Evolutionary conservation across 2,888 invertebrate genomes (phyloP), one percentile per base, ranked within the genome.

Genomic region (Orchestes rusci): DNA sequence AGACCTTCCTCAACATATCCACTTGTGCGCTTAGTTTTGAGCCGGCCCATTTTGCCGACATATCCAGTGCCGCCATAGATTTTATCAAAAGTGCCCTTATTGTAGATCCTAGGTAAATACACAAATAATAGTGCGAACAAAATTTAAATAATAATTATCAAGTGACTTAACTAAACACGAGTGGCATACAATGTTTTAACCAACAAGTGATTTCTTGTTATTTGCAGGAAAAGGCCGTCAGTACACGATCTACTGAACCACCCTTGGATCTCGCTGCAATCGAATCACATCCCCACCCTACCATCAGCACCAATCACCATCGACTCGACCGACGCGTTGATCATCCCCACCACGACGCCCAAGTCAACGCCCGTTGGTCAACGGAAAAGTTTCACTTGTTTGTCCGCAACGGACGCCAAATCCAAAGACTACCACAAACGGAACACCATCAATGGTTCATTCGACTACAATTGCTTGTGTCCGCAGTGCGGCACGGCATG

Each of bases 1-100:
- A 95, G 74, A 96, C 96, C 43, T 95, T 91, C 75, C 84, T 92
- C 63, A 96, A 96, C 74, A 96, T 96, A 67, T 88, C 94, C 44
- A 86, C 91, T 71, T 91, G 93, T 70, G 82, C 84, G 63, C 79
- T 95, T 58, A 89, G 91, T 69, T 96, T 95, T 75, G 94, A 95
- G 57, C 81, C 85, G 60, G 90, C 92, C 62, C 78, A 94, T 61
- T 96, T 96, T 73, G 77, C 81, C 56, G 85, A 88, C 59, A 84
- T 94, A 56, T 92, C 93, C 56, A 77, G 79, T 61, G 76, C 79
- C 58, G 95, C 95, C 56, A 82, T 85, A 62, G 88, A 93, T 72
- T 94, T 96, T 67, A 95, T 96, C 64, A 77, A 78, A 61, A 84
- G 84, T 64, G 82, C 94, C 54, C 82, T 96, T 69, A 81, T 92